These are phyloP conservation scores for Tragelaphus buxtoni DNA, from an alignment of 2,113 vertebrate genomes.

Conservation along the genomic window DNA sequence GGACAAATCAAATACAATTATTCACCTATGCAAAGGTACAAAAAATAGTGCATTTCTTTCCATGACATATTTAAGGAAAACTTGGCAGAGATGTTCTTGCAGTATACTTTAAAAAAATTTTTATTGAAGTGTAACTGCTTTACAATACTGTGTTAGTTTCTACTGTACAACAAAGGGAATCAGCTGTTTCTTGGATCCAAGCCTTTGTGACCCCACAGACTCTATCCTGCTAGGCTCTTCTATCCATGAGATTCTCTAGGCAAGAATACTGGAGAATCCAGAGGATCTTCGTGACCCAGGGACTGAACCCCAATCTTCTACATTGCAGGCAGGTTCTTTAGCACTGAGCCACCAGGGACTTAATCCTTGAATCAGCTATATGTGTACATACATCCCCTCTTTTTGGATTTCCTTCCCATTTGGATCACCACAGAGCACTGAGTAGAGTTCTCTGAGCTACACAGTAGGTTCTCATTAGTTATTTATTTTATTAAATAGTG, in stretches of 20 bases:
- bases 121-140: background rate
- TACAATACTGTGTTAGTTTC: background rate
- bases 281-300: background rate
- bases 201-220: background rate
- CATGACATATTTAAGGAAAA: background rate
- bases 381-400: background rate
- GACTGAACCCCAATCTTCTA: background rate
- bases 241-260: background rate
- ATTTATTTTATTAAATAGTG: background rate
- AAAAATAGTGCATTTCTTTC: background rate
- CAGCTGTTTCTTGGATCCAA: background rate
- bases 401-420: background rate
- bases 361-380: background rate
- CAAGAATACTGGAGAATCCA: background rate
- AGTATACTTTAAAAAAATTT: background rate
- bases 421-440: background rate
- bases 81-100: background rate
- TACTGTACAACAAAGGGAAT: background rate
- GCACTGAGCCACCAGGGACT: background rate
- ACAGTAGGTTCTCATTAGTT: background rate
- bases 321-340: background rate
- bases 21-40: background rate
- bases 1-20: background rate
- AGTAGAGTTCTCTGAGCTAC: background rate
- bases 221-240: background rate